A percentile compares a stretch with the other conserved stretches of the same genome.
Conservation (phyloP, 2,113 vertebrate species). For the Poecile atricapillus region DNA sequence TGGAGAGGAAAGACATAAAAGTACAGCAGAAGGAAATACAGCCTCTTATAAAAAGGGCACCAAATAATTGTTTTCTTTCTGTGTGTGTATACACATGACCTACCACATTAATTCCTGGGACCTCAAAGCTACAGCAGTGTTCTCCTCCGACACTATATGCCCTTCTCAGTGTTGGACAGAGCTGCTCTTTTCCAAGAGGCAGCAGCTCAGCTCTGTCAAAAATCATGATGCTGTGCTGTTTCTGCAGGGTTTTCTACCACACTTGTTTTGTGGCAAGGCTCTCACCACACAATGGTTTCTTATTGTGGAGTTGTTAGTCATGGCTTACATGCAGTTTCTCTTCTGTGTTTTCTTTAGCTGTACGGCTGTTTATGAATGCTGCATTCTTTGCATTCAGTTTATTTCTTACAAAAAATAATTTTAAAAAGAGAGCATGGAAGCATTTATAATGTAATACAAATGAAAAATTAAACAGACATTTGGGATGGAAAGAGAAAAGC, state of each 20-base stretch:
- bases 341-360: conserved; percentile 36
- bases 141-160: neutral
- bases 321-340: neutral
- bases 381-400: neutral
- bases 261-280: neutral
- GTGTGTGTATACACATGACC: neutral
- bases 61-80: neutral
- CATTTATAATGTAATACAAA: neutral
- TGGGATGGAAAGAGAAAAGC: neutral
- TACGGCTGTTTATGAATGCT: neutral
- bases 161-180: neutral
- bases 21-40: neutral
- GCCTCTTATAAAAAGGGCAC: neutral
- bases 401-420: neutral
- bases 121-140: neutral
- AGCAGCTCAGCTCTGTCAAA: neutral
- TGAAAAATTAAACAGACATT: neutral
- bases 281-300: conserved; percentile 17
- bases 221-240: neutral
- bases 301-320: conserved; percentile 20
- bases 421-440: neutral
- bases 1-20: neutral
- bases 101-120: neutral
- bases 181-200: neutral
- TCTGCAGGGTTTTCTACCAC: neutral